Conservation (phyloP, 2,888 invertebrate species). For the Eurytoma adleriae region DNA sequence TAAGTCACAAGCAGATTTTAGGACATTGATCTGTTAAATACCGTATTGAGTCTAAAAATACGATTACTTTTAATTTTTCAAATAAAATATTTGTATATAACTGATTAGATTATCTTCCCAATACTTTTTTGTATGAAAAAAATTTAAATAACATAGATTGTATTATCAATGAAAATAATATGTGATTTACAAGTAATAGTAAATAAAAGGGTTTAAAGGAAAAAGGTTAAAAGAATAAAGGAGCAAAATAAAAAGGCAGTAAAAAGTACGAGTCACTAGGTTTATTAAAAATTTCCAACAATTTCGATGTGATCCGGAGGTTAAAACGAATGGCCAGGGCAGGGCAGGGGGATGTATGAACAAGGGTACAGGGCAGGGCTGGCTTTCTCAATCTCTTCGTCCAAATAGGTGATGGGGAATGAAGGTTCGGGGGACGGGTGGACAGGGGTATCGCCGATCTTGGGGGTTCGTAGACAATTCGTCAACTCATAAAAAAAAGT, state of each 20-base stretch:
- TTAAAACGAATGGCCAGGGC: not conserved
- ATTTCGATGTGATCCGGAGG: not conserved
- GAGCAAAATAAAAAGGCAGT: not conserved
- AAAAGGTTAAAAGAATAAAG: not conserved
- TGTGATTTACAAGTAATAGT: not conserved
- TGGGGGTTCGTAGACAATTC: not conserved
- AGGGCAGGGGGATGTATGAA: not conserved
- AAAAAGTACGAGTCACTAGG: not conserved
- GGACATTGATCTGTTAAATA: too few relatives aligned
- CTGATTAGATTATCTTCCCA: too few relatives aligned
- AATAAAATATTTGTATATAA: too few relatives aligned
- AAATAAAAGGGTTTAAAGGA: not conserved
- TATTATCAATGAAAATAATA: too few relatives aligned
- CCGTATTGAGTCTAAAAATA: too few relatives aligned
- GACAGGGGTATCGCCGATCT: not conserved
- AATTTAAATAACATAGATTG: too few relatives aligned
- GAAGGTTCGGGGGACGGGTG: too few relatives aligned
- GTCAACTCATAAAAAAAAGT: not conserved
- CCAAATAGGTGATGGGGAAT: not conserved
- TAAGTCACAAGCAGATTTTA: too few relatives aligned
- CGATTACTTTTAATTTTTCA: too few relatives aligned
- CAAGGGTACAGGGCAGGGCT: not conserved
- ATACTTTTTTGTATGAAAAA: too few relatives aligned
- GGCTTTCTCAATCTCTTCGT: not conserved
- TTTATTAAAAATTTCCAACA: constrained; percentile 21